Evolutionary conservation across 2,113 vertebrate species (phyloP), one percentile per base, ranked within the genome.

Genomic region (Hemibagrus wyckioides): DNA sequence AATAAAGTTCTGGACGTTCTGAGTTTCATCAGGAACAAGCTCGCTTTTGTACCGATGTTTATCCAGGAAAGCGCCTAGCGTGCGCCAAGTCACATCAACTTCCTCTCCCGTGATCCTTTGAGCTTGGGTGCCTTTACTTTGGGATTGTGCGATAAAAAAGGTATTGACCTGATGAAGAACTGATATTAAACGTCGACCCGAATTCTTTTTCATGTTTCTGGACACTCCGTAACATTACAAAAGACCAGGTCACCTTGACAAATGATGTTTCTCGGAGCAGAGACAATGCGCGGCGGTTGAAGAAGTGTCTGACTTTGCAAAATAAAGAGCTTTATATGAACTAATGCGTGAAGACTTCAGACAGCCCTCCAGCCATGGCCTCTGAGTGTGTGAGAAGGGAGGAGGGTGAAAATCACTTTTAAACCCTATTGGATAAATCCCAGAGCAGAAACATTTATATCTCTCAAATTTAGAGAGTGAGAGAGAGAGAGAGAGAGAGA

Each of bases 1-100:
- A 90, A 94, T 88, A 88, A 91, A 92, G 92, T 92, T 90, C 89
- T 90, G 94, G 93, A 94, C 94, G 92, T 94, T 69, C 89, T 63
- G 85, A 93, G n/a, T 95, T 94, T 94, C 91, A 91, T 93, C 92
- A 92, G 81, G 91, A 92, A 95, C 94, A 95, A 95, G 93, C 88
- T 89, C 90, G 92, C 92, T 92, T 73, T 93, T 95, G 93, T 95
- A 93, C 92, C 88, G 94, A 93, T 94, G 94, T 95, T 94, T 94
- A 91, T 89, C 90, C 19, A 88, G 84, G 85, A 89, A 92, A 94
- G 91, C 56, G 91, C 15, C 4, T 86, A 80, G 88, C 90, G 86
- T 86, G 63, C 73, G 86, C 65, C 80, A 6, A 79, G 30, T 57
- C 82, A 79, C 89, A 86, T 84, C 87, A 85, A 63, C 86, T 89